Conservation (phyloP, 2,888 invertebrate genomes). For the Hypercompe scribonia region DNA sequence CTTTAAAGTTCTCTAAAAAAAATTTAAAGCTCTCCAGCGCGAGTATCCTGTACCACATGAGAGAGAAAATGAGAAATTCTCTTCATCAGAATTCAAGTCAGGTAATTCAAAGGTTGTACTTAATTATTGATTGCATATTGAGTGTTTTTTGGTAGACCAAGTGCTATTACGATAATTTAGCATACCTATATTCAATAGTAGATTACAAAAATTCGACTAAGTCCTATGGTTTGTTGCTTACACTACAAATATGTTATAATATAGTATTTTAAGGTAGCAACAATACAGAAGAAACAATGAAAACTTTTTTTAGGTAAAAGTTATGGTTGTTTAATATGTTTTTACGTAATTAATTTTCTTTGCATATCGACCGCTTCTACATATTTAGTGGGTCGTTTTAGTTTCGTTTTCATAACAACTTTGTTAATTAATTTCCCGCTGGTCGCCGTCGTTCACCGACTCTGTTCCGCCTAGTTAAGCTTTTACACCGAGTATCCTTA, state of each 20-base stretch:
- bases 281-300: background rate
- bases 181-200: background rate
- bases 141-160: background rate
- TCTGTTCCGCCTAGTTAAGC: slow-evolving; percentile 62
- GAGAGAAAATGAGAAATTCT: background rate
- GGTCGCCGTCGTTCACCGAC: slow-evolving; percentile 26
- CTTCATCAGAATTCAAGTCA: background rate
- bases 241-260: background rate
- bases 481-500: slow-evolving; percentile 47
- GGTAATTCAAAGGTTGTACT: no score
- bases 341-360: slow-evolving; percentile 53
- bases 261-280: background rate
- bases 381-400: slow-evolving; percentile 34
- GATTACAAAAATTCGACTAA: background rate
- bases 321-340: slow-evolving; percentile 34
- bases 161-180: background rate
- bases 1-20: background rate
- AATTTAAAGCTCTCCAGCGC: background rate
- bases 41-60: no score
- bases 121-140: background rate
- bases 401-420: slow-evolving; percentile 33
- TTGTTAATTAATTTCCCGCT: slow-evolving; percentile 65
- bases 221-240: background rate
- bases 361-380: slow-evolving; percentile 47
- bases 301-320: background rate